Evolutionary conservation across 1,140 invertebrate species (phyloP).

Genomic region (Campoletis sonorensis): DNA sequence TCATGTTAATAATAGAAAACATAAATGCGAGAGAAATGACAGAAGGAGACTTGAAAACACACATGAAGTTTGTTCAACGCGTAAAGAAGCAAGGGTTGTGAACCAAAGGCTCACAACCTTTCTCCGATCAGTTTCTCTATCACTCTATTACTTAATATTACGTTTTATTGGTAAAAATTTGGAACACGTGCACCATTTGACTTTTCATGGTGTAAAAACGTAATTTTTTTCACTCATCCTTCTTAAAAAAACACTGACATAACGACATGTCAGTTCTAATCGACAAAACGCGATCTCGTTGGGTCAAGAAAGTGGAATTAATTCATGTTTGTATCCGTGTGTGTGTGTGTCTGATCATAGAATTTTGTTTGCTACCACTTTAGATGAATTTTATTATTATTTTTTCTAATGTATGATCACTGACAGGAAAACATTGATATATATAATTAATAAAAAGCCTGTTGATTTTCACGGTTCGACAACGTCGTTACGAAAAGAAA

Average conservation of each 20-base stretch:
- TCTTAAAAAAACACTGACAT: background rate
- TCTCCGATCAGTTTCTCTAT: background rate
- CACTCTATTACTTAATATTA: slow-evolving; percentile 25
- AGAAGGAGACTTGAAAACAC: background rate
- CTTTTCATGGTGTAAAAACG: slow-evolving; percentile 16
- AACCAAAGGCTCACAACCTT: background rate
- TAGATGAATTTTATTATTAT: too few species aligned
- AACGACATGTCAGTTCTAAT: background rate
- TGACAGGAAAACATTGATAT: background rate
- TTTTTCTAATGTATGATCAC: background rate
- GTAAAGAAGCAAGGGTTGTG: background rate
- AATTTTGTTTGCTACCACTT: too few species aligned
- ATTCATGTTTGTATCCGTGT: background rate
- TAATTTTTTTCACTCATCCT: background rate
- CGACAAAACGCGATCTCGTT: background rate
- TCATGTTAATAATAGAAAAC: too few species aligned
- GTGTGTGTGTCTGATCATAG: too few species aligned
- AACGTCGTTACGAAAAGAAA: background rate
- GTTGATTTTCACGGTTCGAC: slow-evolving; percentile 31
- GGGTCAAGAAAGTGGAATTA: background rate
- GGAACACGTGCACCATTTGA: slow-evolving; percentile 33
- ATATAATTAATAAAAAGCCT: background rate
- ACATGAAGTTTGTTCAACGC: background rate
- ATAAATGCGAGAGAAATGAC: too few species aligned
- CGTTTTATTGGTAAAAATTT: slow-evolving; percentile 5